Percentiles rank a stretch among this genome's conserved stretches.
Evolutionary conservation across 2,888 invertebrate genomes (phyloP).

Genomic region (Phragmatobia fuliginosa): DNA sequence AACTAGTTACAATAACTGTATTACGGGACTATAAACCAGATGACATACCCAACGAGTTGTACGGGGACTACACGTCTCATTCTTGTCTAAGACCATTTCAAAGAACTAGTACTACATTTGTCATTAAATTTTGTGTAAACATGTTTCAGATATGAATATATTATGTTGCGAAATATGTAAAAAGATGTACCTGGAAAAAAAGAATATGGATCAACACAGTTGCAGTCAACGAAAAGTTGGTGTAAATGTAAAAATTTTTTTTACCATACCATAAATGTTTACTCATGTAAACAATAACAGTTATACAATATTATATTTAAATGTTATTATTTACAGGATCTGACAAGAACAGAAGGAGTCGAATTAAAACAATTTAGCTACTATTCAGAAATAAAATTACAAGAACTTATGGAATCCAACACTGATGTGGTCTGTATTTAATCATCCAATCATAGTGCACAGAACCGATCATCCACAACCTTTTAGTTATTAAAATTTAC

Average conservation of each 20-base stretch:
- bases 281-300: too few species aligned
- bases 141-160: constrained; percentile 67
- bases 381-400: constrained; percentile 62
- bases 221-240: constrained; percentile 54
- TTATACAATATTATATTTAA: neutral
- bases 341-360: constrained; percentile 31
- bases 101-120: neutral
- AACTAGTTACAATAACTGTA: too few species aligned
- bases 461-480: too few species aligned
- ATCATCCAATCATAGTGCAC: too few species aligned
- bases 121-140: too few species aligned
- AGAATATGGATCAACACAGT: constrained; percentile 63
- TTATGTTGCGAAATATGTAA: constrained; percentile 72
- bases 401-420: constrained; percentile 62
- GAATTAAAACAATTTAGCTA: constrained; percentile 45
- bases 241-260: constrained; percentile 39
- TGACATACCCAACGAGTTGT: too few species aligned
- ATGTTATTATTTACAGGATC: constrained; percentile 34
- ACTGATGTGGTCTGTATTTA: constrained; percentile 56
- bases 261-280: too few species aligned
- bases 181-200: constrained; percentile 71
- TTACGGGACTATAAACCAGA: too few species aligned
- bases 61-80: too few species aligned
- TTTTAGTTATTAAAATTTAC: too few species aligned
- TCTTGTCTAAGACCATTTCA: too few species aligned